Base-by-base conservation (phyloP, 1,140 invertebrate genomes). In the Tetramorium simillimum region DNA sequence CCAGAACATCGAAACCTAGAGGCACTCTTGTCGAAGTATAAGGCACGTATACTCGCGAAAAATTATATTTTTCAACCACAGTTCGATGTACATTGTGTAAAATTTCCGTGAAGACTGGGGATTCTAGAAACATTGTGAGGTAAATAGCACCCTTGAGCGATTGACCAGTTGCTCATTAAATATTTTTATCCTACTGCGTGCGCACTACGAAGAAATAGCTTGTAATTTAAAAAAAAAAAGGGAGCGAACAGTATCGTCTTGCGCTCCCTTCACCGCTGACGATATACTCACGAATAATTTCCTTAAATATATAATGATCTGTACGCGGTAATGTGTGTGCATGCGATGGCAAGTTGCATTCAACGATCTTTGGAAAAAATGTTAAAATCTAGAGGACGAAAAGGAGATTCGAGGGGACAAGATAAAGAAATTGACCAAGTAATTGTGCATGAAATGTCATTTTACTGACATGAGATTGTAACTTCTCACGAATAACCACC, bases 241-340 rank as follows among this genome's bases (percentile, higher is more conserved):
- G 18, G 33, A 69, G 37, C n/a, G 18, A 16, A 2, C 9, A 40
- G 0, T 3, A 0, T 62, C 24, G 16, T 62, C 37, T 60, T 18
- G 37, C 21, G 3, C 21, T 70, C 5, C 1, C 16, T 58, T 24
- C 16, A 14, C 3, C 40, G 16, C 5, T n/a, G 7, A 14, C 10
- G 9, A 78, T 49, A n/a, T 9, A 24, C 1, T 51, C 62, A 16
- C 9, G 60, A 65, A 65, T 70, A 80, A 78, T 81, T 81, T 51
- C 4, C 63, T 28, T 46, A 58, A 81, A 81, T 70, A 81, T 43
- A 2, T 58, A 81, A 81, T 70, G n/a, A 69, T 49, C 43, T 69
- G 9, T 53, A 53, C 16, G 9, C 2, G 28, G 18, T 3, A 9
- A 40, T 24, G n/a, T 40, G 7, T 5, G n/a, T 69, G 53, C 21